Evolutionary conservation across 2,888 invertebrate species (phyloP), one percentile per base, ranked within the genome.

Genomic region (Drosophila nr. perissopoda): DNA sequence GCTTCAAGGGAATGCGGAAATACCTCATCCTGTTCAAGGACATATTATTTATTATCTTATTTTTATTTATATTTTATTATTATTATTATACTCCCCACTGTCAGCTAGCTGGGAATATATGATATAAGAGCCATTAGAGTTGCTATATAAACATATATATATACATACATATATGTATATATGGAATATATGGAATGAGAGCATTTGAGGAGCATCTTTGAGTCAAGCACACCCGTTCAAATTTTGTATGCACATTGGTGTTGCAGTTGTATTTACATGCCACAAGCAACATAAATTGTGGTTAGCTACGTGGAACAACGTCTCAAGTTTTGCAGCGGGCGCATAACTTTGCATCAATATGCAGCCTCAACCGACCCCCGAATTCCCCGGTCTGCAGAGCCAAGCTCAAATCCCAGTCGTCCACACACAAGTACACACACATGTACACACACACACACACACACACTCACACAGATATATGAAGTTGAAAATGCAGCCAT

Each of bases 281-380:
- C 84, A 60, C 71, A 67, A 76, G 72, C 75, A 61, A 71, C 88
- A 89, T 85, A 83, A 85, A 85, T 87, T 89, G 70, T 68, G 89
- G 84, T 74, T 74, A 72, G 81, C 52, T 70, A 64, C 62, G 65
- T 72, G 66, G 60, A 73, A 65, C 61, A 85, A 62, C 81, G 87
- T 74, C 85, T 74, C 70, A 89, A 89, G 88, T 88, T 89, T 74
- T 68, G 58, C 72, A 74, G 72, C 71, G 76, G 71, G 70, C 63
- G 59, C 69, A 71, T 89, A 89, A 85, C 72, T 89, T 85, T 89
- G 77, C 85, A 72, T 79, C 84, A 84, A 86, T 88, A 86, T 88
- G 82, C 73, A 69, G 68, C 49, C 58, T 58, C n/a, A 61, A 62
- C 58, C 59, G 36, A 31, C 46, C 49, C 51, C 66, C 40, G 25